Percentiles rank a stretch among this genome's conserved stretches.
Evolutionary conservation across 2,113 vertebrate genomes (phyloP).

Genomic region (Xyliphius kryptos): DNA sequence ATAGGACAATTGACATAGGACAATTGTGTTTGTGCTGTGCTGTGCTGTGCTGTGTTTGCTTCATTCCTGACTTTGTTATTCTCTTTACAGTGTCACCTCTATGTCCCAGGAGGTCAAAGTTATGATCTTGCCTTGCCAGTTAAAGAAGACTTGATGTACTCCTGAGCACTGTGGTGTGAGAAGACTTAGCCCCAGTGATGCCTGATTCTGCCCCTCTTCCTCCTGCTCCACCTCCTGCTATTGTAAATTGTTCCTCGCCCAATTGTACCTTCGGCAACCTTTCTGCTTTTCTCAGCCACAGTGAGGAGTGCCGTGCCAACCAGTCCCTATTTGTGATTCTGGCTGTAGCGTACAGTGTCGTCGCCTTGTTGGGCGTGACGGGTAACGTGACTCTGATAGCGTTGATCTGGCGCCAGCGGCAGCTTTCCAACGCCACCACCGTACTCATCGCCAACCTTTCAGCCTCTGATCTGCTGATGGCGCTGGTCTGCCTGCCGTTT

Average conservation of each 20-base stretch:
- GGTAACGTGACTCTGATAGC: conserved; percentile 78
- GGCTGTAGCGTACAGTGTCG: conserved; percentile 74
- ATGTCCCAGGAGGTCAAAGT: too few species aligned
- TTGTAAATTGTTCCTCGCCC: conserved; percentile 35
- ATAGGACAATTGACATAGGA: too few species aligned
- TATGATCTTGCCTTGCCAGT: too few species aligned
- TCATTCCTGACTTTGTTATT: too few species aligned
- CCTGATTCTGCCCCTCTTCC: conserved; percentile 27
- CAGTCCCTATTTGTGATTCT: conserved; percentile 57
- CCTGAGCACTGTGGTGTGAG: too few species aligned
- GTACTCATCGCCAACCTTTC: conserved; percentile 84
- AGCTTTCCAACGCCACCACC: conserved; percentile 84
- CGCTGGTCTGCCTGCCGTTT: conserved; percentile 80
- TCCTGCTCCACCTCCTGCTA: conserved; percentile 24
- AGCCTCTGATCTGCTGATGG: conserved; percentile 76
- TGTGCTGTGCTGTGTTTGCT: too few species aligned
- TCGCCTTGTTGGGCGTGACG: conserved; percentile 76
- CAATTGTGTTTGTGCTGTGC: too few species aligned
- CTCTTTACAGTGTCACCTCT: too few species aligned
- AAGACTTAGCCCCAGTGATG: conserved; percentile 28
- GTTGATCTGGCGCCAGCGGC: conserved; percentile 76
- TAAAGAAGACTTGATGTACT: too few species aligned
- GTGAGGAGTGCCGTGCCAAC: conserved; percentile 41
- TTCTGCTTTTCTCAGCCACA: conserved; percentile 20
- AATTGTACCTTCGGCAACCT: conserved; percentile 42